A percentile compares a stretch with the other conserved stretches of the same genome.
Conservation (phyloP, 1,140 invertebrate species). For the Heliothis virescens region DNA sequence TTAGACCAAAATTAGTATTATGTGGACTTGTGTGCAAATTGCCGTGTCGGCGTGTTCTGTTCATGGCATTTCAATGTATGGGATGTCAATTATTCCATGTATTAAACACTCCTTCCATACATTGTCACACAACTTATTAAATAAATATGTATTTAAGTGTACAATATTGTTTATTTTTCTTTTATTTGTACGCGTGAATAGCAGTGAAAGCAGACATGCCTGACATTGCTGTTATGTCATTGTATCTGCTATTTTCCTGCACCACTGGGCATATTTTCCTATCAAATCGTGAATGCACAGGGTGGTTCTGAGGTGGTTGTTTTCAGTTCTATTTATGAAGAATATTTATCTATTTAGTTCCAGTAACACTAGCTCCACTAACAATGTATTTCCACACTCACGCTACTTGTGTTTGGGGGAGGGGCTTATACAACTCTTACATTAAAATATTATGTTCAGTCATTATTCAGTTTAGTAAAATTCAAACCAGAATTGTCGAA, state of each 20-base stretch:
- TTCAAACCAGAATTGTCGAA: conserved; percentile 19
- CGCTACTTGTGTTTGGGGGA: neutral
- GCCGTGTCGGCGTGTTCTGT: conserved; percentile 19
- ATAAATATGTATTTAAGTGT: conserved; percentile 44
- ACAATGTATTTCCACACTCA: neutral
- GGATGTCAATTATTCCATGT: conserved; percentile 54
- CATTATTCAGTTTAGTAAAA: conserved; percentile 5
- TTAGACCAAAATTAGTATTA: conserved; percentile 55
- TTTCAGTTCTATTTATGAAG: neutral
- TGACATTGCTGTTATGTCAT: neutral
- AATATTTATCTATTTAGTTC: neutral
- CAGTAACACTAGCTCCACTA: neutral
- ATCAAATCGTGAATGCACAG: neutral
- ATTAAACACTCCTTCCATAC: conserved; percentile 58
- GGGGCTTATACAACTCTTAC: too few relatives aligned
- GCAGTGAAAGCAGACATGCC: neutral
- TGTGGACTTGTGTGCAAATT: conserved; percentile 49
- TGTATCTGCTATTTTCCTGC: neutral
- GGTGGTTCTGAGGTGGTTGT: neutral
- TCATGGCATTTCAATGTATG: conserved; percentile 58
- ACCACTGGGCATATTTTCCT: neutral
- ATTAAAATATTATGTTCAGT: conserved; percentile 19
- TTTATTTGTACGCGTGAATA: conserved; percentile 13
- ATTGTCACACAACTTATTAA: conserved; percentile 58
- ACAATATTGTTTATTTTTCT: conserved; percentile 38